phyloP scores from a whole-genome alignment of 2,113 vertebrate genomes.

The Rutilus rutilus region DNA sequence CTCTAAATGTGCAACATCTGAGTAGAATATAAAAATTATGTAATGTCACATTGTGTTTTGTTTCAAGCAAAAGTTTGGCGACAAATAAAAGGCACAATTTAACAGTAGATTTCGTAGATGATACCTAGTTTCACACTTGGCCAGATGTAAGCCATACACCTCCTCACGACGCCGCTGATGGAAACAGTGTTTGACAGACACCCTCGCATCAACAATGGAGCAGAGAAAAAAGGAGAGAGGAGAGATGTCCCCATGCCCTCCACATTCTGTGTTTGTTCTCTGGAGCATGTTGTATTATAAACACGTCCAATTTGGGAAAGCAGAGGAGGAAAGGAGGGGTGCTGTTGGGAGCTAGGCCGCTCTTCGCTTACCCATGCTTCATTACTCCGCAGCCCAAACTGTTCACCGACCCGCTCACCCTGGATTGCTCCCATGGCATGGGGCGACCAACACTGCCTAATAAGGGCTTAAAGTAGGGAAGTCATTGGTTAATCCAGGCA shows the following conservation, averaged over 20 bases:
- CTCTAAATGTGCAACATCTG: background rate
- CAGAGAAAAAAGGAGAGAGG: constrained; percentile 21
- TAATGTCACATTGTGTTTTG: constrained; percentile 1
- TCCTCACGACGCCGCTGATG: constrained; percentile 17
- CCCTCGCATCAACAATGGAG: constrained; percentile 50
- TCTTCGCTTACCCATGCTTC: constrained; percentile 50
- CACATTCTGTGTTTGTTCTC: constrained; percentile 52
- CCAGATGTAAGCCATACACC: constrained; percentile 36
- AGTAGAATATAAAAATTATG: constrained; percentile 4
- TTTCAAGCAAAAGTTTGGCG: constrained; percentile 26
- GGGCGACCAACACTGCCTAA: constrained; percentile 45
- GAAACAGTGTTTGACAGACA: constrained; percentile 57
- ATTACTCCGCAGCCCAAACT: constrained; percentile 53
- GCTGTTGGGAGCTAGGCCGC: constrained; percentile 29
- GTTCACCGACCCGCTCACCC: constrained; percentile 42
- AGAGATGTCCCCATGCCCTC: constrained; percentile 45
- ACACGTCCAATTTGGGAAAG: constrained; percentile 46
- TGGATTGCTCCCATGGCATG: constrained; percentile 18
- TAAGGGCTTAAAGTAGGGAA: constrained; percentile 42
- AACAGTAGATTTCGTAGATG: constrained; percentile 15
- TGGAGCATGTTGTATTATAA: constrained; percentile 56
- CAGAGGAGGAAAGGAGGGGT: constrained; percentile 8
- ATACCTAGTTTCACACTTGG: constrained; percentile 22
- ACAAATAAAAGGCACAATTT: constrained; percentile 36
- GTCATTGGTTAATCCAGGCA: constrained; percentile 53